Percentiles rank a stretch among this genome's conserved stretches.
Evolutionary conservation across 37 sponge, comb jelly and placozoan genomes (phyloP).

Genomic region (Cladorhizidae sp.): DNA sequence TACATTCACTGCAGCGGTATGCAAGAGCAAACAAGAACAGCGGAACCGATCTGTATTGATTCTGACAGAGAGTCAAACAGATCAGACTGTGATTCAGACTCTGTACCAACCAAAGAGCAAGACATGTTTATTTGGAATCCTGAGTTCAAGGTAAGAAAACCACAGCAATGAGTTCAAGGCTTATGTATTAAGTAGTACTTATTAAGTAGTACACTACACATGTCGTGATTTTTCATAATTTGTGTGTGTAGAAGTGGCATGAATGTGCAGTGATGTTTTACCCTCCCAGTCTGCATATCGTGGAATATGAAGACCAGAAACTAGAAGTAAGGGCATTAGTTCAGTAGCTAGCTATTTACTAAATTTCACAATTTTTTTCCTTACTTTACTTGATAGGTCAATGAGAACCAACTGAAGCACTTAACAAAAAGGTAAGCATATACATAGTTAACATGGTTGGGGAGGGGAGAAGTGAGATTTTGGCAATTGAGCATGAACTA

Average conservation of each 20-base stretch:
- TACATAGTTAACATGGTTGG: no score
- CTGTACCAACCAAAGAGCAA: conserved; percentile 38
- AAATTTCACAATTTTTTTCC: no score
- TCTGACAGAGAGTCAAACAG: conserved; percentile 32
- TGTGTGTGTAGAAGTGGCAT: conserved; percentile 67
- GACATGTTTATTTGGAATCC: conserved; percentile 72
- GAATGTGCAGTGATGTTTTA: conserved; percentile 54
- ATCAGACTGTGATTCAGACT: conserved; percentile 25
- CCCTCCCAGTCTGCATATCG: conserved; percentile 47
- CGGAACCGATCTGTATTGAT: conserved; percentile 20
- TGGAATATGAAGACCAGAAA: conserved; percentile 67
- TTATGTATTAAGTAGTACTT: no score
- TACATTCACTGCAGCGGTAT: not conserved
- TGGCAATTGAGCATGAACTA: not conserved
- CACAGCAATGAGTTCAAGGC: no score
- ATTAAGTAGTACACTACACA: not conserved
- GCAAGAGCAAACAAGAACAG: not conserved
- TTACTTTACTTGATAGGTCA: conserved; percentile 38
- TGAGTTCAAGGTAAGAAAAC: conserved; percentile 52
- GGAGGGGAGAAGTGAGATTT: not conserved
- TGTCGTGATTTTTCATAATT: not conserved
- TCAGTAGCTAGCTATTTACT: not conserved
- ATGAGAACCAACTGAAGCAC: conserved; percentile 63
- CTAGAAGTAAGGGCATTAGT: conserved; percentile 51
- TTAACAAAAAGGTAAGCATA: conserved; percentile 62